These are phyloP conservation scores for Scortum barcoo DNA, from an alignment of 2,113 vertebrate species.

Conservation along the genomic window DNA sequence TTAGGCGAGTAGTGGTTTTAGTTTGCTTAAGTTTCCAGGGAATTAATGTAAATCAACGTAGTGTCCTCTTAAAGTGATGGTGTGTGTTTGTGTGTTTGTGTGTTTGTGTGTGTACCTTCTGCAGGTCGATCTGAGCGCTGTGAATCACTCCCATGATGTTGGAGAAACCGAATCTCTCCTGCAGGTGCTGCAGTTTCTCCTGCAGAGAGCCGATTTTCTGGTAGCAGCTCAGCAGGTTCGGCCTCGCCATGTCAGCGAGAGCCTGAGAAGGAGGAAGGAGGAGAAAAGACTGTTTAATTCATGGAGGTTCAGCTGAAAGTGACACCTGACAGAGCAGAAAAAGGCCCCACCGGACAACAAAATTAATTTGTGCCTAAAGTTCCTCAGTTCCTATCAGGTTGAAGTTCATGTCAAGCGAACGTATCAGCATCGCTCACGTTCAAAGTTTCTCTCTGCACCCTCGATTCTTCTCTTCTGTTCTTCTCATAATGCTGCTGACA, in stretches of 20 bases:
- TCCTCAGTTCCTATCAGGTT: background rate
- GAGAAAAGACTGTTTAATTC: too few relatives aligned
- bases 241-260: conserved; percentile 79
- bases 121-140: conserved; percentile 92
- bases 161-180: conserved; percentile 87
- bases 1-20: too few relatives aligned
- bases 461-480: too few relatives aligned
- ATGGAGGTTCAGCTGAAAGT: background rate
- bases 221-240: conserved; percentile 90
- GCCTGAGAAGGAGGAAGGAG: conserved; percentile 70
- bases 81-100: background rate
- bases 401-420: background rate
- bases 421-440: background rate
- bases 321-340: background rate
- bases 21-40: too few relatives aligned
- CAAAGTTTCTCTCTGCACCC: too few relatives aligned
- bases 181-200: conserved; percentile 87
- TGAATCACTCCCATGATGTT: conserved; percentile 86
- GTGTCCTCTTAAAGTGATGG: too few relatives aligned
- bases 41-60: too few relatives aligned
- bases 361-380: background rate
- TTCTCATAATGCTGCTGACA: too few relatives aligned
- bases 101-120: conserved; percentile 84
- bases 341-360: background rate
- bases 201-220: conserved; percentile 86